These are phyloP conservation scores for Drosophila testacea DNA, from an alignment of 2,888 invertebrate species.

Conservation along the genomic window DNA sequence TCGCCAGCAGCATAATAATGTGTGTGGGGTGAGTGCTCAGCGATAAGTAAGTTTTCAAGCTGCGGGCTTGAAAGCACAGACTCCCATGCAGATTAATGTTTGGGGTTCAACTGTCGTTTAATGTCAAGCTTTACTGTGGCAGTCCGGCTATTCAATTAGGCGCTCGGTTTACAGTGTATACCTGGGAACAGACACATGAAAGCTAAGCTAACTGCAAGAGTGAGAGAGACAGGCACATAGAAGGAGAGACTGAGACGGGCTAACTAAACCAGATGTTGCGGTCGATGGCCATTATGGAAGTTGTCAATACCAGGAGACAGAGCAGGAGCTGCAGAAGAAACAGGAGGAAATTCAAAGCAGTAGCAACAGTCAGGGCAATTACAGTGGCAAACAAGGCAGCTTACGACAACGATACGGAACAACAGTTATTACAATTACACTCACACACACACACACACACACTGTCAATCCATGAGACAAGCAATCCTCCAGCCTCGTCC, in stretches of 20 bases:
- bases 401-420: constrained; percentile 59
- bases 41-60: constrained; percentile 65
- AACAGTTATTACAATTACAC: constrained; percentile 73
- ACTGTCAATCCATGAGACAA: background rate
- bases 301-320: constrained; percentile 66
- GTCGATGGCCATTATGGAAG: constrained; percentile 76
- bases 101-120: constrained; percentile 37
- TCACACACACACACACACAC: constrained; percentile 28
- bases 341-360: constrained; percentile 1
- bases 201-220: constrained; percentile 31
- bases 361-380: constrained; percentile 66
- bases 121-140: constrained; percentile 36
- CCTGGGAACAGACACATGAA: constrained; percentile 37
- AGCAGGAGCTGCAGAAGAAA: background rate
- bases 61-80: constrained; percentile 16
- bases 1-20: constrained; percentile 53
- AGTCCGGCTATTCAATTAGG: constrained; percentile 66
- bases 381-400: constrained; percentile 66
- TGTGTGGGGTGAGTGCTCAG: constrained; percentile 19
- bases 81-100: constrained; percentile 43
- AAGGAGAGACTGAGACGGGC: constrained; percentile 11
- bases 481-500: background rate
- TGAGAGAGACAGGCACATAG: background rate
- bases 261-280: constrained; percentile 74
- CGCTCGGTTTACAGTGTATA: constrained; percentile 33